Evolutionary conservation across 2,797 vertebrate species (phyloP).

Genomic region (Propithecus deckenii): DNA sequence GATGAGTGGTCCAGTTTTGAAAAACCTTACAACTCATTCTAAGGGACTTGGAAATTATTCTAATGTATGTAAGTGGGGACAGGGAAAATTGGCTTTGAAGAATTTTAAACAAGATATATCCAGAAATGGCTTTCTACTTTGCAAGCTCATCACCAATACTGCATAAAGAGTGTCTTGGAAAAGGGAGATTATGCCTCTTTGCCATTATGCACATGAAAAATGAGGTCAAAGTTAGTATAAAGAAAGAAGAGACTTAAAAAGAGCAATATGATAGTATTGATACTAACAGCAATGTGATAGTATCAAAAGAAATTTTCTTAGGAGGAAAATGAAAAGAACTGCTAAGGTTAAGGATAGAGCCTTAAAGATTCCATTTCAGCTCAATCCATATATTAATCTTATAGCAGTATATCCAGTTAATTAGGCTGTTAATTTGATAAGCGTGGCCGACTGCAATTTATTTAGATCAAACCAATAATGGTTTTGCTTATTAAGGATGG

Average conservation of each 20-base stretch:
- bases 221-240: background rate
- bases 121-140: background rate
- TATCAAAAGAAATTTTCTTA: conserved; percentile 5
- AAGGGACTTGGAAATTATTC: background rate
- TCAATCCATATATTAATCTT: background rate
- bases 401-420: background rate
- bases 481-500: conserved; percentile 57
- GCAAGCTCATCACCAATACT: background rate
- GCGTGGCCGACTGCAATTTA: conserved; percentile 45
- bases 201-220: background rate
- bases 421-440: conserved; percentile 63
- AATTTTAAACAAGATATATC: background rate
- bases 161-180: background rate
- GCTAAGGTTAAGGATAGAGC: background rate
- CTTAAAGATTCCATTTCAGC: background rate
- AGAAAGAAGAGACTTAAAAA: background rate
- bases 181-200: background rate
- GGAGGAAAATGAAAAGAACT: background rate
- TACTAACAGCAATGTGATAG: background rate
- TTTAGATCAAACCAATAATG: conserved; percentile 60
- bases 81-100: background rate
- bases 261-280: background rate
- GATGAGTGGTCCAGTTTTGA: background rate
- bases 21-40: background rate
- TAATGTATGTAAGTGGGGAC: background rate